Percentiles rank a stretch among this genome's conserved stretches.
phyloP scores from a whole-genome alignment of 2,888 invertebrate genomes.

The Drosophila flavopinicola region DNA sequence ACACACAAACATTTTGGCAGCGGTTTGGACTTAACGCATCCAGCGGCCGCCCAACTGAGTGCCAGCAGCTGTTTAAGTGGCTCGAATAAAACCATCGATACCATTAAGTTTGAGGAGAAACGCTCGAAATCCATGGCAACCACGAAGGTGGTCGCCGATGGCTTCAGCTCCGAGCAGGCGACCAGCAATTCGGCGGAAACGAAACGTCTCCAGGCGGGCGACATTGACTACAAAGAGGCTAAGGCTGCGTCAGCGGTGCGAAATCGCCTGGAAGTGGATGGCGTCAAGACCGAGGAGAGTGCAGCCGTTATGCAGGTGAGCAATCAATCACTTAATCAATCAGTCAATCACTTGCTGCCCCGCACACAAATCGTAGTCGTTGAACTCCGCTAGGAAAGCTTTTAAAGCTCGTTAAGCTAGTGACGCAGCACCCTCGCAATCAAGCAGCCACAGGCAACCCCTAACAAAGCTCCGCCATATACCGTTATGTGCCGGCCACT shows the following conservation, averaged over 20 bases:
- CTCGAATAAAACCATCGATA: slow-evolving; percentile 85
- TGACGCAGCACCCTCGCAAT: slow-evolving; percentile 6
- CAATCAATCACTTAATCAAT: background rate
- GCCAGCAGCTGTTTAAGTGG: slow-evolving; percentile 82
- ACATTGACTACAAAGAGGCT: slow-evolving; percentile 92
- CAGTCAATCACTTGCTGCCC: background rate
- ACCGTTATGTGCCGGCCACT: slow-evolving; percentile 57
- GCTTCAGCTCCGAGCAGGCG: slow-evolving; percentile 90
- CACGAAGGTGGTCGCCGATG: slow-evolving; percentile 92
- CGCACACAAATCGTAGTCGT: slow-evolving; percentile 14
- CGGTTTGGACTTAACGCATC: slow-evolving; percentile 81
- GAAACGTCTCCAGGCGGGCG: slow-evolving; percentile 91
- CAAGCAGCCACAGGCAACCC: slow-evolving; percentile 11
- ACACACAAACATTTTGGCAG: slow-evolving; percentile 82
- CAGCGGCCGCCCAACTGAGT: slow-evolving; percentile 82
- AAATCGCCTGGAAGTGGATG: slow-evolving; percentile 92
- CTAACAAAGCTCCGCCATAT: slow-evolving; percentile 36
- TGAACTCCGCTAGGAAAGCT: slow-evolving; percentile 37
- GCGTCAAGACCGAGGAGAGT: slow-evolving; percentile 93
- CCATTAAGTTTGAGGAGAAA: slow-evolving; percentile 93
- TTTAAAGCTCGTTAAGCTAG: slow-evolving; percentile 29
- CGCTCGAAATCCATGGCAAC: slow-evolving; percentile 91
- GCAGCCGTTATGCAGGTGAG: slow-evolving; percentile 92
- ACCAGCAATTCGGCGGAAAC: slow-evolving; percentile 89
- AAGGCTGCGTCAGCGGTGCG: slow-evolving; percentile 91